phyloP scores from a whole-genome alignment of 2,888 invertebrate genomes.

The Diloba caeruleocephala region DNA sequence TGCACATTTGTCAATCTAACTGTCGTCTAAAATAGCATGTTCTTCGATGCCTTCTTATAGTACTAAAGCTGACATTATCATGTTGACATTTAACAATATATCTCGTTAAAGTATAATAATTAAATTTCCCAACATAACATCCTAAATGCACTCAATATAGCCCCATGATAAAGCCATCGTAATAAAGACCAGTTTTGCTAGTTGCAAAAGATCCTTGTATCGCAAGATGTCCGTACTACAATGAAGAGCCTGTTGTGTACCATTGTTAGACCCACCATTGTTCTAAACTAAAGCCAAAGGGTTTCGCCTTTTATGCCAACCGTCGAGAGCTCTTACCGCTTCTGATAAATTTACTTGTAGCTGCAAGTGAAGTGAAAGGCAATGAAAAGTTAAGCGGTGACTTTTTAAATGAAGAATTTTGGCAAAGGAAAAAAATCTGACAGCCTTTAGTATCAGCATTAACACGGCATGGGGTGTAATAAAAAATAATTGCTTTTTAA shows the following conservation, averaged over 20 bases:
- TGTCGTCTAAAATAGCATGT: too few relatives aligned
- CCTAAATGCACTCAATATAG: slow-evolving; percentile 25
- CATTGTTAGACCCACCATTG: slow-evolving; percentile 68
- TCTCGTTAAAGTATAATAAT: too few relatives aligned
- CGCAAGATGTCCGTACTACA: slow-evolving; percentile 65
- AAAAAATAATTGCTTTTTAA: slow-evolving; percentile 47
- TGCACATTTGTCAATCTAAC: too few relatives aligned
- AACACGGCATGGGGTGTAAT: slow-evolving; percentile 42
- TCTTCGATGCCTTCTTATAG: too few relatives aligned
- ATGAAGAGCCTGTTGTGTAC: slow-evolving; percentile 68
- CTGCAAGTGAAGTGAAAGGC: slow-evolving; percentile 67
- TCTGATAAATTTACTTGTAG: slow-evolving; percentile 70
- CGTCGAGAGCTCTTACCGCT: slow-evolving; percentile 45
- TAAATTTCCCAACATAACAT: background rate
- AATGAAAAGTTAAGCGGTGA: slow-evolving; percentile 55
- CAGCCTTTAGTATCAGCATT: slow-evolving; percentile 37
- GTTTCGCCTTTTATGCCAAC: slow-evolving; percentile 66
- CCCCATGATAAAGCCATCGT: slow-evolving; percentile 23
- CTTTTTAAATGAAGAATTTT: slow-evolving; percentile 40
- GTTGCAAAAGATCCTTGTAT: slow-evolving; percentile 50
- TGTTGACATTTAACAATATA: too few relatives aligned
- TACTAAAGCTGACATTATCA: too few relatives aligned
- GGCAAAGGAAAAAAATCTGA: slow-evolving; percentile 32
- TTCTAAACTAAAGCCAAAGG: slow-evolving; percentile 65
- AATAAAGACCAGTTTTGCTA: slow-evolving; percentile 50